phyloP scores from a whole-genome alignment of 1,140 invertebrate genomes.

The Microplitis mediator region DNA sequence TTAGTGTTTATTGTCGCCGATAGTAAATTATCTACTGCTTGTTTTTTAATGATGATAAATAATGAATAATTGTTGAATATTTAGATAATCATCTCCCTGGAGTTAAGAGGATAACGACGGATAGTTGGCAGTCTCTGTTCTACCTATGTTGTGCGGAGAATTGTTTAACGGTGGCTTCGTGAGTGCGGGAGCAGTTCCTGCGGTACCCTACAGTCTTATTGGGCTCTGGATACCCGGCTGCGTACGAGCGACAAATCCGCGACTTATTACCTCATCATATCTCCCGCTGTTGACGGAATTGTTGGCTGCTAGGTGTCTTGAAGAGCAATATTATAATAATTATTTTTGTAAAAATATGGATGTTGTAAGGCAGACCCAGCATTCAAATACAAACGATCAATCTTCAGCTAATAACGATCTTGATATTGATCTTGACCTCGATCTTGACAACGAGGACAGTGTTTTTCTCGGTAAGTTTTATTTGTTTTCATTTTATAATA shows the following conservation, averaged over 20 bases:
- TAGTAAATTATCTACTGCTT: neutral
- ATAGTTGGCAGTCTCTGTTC: conserved; percentile 23
- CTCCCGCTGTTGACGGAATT: conserved; percentile 56
- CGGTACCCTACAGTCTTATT: conserved; percentile 57
- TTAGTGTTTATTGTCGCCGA: too few relatives aligned
- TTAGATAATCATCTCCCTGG: conserved; percentile 11
- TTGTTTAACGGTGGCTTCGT: conserved; percentile 61
- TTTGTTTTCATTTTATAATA: conserved; percentile 10
- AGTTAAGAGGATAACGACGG: conserved; percentile 9
- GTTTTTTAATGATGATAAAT: neutral
- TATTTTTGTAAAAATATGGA: conserved; percentile 44
- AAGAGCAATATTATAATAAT: conserved; percentile 18
- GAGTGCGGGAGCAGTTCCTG: conserved; percentile 60
- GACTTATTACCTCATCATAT: conserved; percentile 54
- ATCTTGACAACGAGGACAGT: conserved; percentile 48
- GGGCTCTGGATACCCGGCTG: conserved; percentile 59
- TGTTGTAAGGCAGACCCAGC: conserved; percentile 42
- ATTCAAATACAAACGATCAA: conserved; percentile 34
- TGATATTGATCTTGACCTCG: conserved; percentile 27
- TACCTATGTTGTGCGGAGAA: conserved; percentile 63
- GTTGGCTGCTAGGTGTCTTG: conserved; percentile 51
- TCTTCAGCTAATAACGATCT: neutral
- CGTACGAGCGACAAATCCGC: conserved; percentile 54
- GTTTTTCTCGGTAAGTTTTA: conserved; percentile 55
- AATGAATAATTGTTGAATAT: neutral